Evolutionary conservation across 2,797 vertebrate species (phyloP), one percentile per base, ranked within the genome.

Genomic region (Notolabrus celidotus): DNA sequence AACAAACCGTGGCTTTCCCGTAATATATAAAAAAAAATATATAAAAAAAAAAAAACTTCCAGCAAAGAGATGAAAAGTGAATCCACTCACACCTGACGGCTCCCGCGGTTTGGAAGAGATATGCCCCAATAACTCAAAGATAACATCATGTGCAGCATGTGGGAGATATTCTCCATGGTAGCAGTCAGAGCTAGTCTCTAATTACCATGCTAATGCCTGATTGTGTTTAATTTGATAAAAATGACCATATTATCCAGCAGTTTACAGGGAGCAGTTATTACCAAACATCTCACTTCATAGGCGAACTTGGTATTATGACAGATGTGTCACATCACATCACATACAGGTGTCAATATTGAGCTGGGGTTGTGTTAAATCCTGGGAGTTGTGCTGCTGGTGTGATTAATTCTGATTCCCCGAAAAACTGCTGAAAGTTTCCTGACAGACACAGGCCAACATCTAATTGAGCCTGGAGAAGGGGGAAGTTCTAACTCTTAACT

Each of bases 401-500:
- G 74, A 85, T 78, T 83, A 88, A 86, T 59, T 61, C 68, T 20
- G 43, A 77, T 74, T 80, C 78, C 71, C 73, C 23, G 4, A 82
- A 78, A 73, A 57, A 71, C 69, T 71, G 79, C 67, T 83, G 81
- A 88, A 84, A 88, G 86, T 79, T 71, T 82, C 72, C 77, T 75
- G 83, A 87, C 60, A 82, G 76, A 82, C 85, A 83, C 75, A 67
- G 73, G 63, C 74, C 81, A 86, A 53, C 43, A 56, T 80, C 82
- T 92, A 90, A 93, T 86, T 90, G 90, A 76, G 47, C 60, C 85
- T 83, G 71, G 81, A 90, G 77, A 79, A 83, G 50, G 71, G 31
- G 36, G 68, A 63, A 53, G 46, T 77, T 90, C 75, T 70, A 79
- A 79, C 82, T 86, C 81, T 82, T 68, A 54, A 62, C 56, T 75